Evolutionary conservation across 2,797 vertebrate genomes (phyloP), one percentile per base, ranked within the genome.

Genomic region (Lagocephalus sceleratus): DNA sequence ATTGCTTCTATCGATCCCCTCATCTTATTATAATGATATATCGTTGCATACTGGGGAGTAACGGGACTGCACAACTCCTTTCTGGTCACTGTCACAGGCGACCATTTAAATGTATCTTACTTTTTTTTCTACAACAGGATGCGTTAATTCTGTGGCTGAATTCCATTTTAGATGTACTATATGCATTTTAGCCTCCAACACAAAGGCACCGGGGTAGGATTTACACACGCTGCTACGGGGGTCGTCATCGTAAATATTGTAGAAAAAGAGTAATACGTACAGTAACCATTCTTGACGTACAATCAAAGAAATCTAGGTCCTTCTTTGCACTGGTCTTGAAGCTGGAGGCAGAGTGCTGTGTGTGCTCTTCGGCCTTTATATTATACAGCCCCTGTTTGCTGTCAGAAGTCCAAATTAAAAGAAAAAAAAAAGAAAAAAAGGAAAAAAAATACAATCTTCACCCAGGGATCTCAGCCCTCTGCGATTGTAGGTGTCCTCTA

Each of bases 211-310:
- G 45, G 44, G 51, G 58, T 53, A 22, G 22, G 52, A 17, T 9
- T 57, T 45, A 54, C 47, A 63, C 66, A 57, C 68, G 61, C 60
- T 71, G 56, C 67, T 65, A 66, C 51, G 77, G 50, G 50, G 58
- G 73, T 46, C 53, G 26, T 51, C 52, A 38, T 57, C 23, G 52
- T 63, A 54, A 43, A 73, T 42, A 58, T 45, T 61, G 73, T 57
- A 87, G 22, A 83, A 86, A 86, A 66, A 84, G 79, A 85, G 80
- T 63, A 63, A 91, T 92, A 92, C 90, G 86, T 92, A 92, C 91
- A 90, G 91, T 92, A 91, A 92, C 91, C 91, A 92, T 92, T 92
- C 90, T 92, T 90, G 87, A 89, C 81, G 87, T 87, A 90, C 89
- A 90, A 88, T 89, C 89, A 88, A 87, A 83, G 85, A 86, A 88